Evolutionary conservation across 2,113 vertebrate species (phyloP).

Genomic region (Sciurus niger): DNA sequence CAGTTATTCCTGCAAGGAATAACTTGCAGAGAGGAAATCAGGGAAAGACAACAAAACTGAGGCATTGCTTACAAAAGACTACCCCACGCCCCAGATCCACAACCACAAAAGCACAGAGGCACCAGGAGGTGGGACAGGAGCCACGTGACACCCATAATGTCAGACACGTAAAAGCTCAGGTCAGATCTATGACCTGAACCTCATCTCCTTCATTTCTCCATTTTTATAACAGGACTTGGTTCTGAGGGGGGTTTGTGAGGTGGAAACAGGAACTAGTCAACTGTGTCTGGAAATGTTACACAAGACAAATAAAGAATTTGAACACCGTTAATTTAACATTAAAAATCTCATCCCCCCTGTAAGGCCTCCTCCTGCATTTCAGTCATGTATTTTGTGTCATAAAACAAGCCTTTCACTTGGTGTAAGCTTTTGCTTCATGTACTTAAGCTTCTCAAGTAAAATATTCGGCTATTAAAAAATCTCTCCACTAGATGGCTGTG

Average conservation of each 20-base stretch:
- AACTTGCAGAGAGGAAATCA: neutral
- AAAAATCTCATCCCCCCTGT: neutral
- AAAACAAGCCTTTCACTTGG: constrained; percentile 6
- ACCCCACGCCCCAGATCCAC: too few species aligned
- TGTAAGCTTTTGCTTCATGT: constrained; percentile 58
- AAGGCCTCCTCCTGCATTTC: neutral
- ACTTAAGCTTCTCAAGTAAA: neutral
- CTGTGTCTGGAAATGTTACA: constrained; percentile 16
- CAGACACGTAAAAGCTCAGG: neutral
- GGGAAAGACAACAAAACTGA: neutral
- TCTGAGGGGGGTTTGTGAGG: neutral
- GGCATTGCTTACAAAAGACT: neutral
- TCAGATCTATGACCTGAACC: neutral
- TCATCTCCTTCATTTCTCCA: neutral
- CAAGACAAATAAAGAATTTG: neutral
- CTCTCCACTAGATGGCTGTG: constrained; percentile 72
- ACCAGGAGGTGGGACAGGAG: too few species aligned
- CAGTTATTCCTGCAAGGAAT: neutral
- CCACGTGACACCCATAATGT: neutral
- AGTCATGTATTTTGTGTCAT: neutral
- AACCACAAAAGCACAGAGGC: neutral
- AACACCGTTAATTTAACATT: neutral
- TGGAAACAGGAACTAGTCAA: neutral
- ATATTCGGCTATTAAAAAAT: constrained; percentile 55
- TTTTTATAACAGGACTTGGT: neutral